Percentiles rank a stretch among this genome's conserved stretches.
Evolutionary conservation across 2,888 invertebrate species (phyloP).

Genomic region (Eupsilia transversa): DNA sequence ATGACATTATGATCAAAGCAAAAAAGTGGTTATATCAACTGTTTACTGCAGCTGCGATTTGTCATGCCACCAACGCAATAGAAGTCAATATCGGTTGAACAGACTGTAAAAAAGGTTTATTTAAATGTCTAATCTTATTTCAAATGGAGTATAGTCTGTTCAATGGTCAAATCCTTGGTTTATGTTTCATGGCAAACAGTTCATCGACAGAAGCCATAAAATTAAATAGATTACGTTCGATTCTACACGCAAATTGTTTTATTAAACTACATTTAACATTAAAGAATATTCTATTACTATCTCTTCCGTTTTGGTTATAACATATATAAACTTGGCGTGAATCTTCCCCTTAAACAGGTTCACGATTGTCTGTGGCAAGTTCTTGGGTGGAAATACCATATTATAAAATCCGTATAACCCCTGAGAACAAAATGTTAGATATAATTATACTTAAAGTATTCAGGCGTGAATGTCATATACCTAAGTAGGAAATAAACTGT

Average conservation of each 20-base stretch:
- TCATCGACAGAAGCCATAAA: not conserved
- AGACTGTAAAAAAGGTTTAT: too few species aligned
- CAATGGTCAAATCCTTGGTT: too few species aligned
- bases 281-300: not conserved
- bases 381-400: slow-evolving; percentile 62
- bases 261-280: not conserved
- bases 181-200: not conserved
- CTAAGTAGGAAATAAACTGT: not conserved
- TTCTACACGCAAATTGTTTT: not conserved
- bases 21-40: too few species aligned
- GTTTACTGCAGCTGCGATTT: too few species aligned
- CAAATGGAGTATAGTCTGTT: too few species aligned
- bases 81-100: too few species aligned
- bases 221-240: not conserved
- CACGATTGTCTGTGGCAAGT: slow-evolving; percentile 38
- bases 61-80: too few species aligned
- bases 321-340: not conserved
- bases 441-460: too few species aligned
- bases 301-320: slow-evolving; percentile 40
- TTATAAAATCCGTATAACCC: slow-evolving; percentile 53
- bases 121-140: too few species aligned
- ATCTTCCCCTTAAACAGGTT: not conserved
- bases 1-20: too few species aligned
- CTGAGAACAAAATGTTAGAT: slow-evolving; percentile 52
- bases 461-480: not conserved